phyloP scores from a whole-genome alignment of 2,797 vertebrate genomes.

The Gymnodraco acuticeps region DNA sequence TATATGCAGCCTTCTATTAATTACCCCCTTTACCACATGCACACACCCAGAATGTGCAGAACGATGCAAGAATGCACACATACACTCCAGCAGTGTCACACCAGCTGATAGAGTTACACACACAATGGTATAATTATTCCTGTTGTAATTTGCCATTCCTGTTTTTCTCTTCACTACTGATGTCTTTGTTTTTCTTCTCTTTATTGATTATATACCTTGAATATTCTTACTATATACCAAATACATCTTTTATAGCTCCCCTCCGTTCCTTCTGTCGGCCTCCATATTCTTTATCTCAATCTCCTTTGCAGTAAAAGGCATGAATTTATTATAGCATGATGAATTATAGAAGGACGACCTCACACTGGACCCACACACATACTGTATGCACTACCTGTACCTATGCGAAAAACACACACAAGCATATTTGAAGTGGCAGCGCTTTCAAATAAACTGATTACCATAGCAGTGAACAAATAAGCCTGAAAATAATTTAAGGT shows the following conservation, averaged over 20 bases:
- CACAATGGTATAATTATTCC: background rate
- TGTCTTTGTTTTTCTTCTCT: background rate
- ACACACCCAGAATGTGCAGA: constrained; percentile 30
- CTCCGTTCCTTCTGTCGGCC: background rate
- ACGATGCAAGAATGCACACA: constrained; percentile 35
- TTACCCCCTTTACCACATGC: constrained; percentile 47
- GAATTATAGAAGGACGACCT: constrained; percentile 24
- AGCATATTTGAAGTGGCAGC: constrained; percentile 15
- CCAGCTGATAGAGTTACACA: background rate
- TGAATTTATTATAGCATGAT: constrained; percentile 16
- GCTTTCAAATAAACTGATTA: constrained; percentile 49
- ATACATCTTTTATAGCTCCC: background rate
- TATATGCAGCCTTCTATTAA: constrained; percentile 63
- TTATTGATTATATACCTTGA: background rate
- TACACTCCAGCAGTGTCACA: background rate
- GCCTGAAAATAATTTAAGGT: constrained; percentile 37
- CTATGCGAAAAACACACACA: background rate
- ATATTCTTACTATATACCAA: background rate
- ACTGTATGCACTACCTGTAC: background rate
- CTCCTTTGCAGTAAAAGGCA: constrained; percentile 22
- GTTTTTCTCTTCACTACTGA: background rate
- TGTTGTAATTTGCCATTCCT: background rate
- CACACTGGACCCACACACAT: constrained; percentile 9
- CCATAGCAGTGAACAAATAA: constrained; percentile 38
- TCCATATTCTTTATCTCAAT: constrained; percentile 16